Percentiles rank a stretch among this genome's conserved stretches.
Evolutionary conservation across 2,888 invertebrate genomes (phyloP).

Genomic region (Phrixothrix hirtus): DNA sequence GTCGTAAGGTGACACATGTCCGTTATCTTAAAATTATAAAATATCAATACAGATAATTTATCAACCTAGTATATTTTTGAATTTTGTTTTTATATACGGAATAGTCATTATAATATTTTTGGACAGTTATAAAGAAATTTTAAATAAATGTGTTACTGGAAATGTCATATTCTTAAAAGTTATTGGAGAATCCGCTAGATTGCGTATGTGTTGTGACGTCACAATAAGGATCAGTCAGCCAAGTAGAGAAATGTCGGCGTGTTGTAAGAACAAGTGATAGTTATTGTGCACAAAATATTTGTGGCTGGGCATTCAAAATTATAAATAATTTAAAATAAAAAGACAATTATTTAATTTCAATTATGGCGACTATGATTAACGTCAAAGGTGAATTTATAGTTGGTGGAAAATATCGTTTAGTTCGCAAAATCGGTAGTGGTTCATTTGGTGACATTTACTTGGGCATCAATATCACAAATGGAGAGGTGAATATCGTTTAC

Average conservation of each 20-base stretch:
- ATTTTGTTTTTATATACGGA: too few species aligned
- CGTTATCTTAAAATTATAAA: too few species aligned
- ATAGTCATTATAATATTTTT: too few species aligned
- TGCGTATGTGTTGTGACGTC: conserved; percentile 42
- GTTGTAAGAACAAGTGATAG: conserved; percentile 59
- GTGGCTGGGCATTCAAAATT: conserved; percentile 55
- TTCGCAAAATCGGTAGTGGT: conserved; percentile 97
- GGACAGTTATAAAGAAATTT: too few species aligned
- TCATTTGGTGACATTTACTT: conserved; percentile 99
- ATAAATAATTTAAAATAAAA: conserved; percentile 47
- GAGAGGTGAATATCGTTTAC: conserved; percentile 69
- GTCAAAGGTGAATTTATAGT: conserved; percentile 76
- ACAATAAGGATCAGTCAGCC: conserved; percentile 50
- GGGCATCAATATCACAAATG: conserved; percentile 88
- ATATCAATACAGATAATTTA: too few species aligned
- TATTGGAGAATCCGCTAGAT: conserved; percentile 27
- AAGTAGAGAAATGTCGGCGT: conserved; percentile 63
- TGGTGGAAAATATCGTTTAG: conserved; percentile 91
- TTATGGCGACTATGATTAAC: conserved; percentile 52
- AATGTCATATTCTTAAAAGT: conserved; percentile 9
- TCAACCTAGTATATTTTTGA: too few species aligned
- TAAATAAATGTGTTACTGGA: conserved; percentile 1
- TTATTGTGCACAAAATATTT: conserved; percentile 54
- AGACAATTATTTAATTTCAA: conserved; percentile 50
- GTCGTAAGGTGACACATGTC: too few species aligned